phyloP scores from a whole-genome alignment of 2,888 invertebrate species.

The Zonitis immaculata region DNA sequence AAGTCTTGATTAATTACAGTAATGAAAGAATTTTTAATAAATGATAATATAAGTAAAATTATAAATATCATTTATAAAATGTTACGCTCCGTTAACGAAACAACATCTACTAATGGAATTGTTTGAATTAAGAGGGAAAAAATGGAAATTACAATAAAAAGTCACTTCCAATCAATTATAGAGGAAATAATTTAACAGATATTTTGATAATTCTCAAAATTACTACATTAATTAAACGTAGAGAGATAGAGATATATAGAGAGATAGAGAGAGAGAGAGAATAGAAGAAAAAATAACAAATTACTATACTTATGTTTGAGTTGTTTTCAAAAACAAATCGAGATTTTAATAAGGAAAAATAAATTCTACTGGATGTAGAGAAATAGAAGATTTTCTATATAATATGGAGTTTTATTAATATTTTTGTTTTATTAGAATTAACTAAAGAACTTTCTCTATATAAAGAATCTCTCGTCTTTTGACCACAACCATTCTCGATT shows the following conservation, averaged over 20 bases:
- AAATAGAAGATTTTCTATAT: background rate
- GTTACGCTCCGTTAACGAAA: background rate
- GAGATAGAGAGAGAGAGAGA: too few species aligned
- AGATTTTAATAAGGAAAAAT: too few species aligned
- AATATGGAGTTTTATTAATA: background rate
- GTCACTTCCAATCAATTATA: background rate
- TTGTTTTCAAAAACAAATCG: too few species aligned
- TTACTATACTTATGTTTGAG: background rate
- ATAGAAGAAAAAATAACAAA: background rate
- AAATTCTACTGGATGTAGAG: background rate
- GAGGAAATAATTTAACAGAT: background rate
- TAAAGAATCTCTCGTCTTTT: background rate
- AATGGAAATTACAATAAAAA: background rate
- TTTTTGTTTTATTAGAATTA: background rate
- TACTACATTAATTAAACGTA: background rate
- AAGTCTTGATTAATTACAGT: background rate
- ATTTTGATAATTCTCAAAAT: background rate
- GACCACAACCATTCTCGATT: background rate
- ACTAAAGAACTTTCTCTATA: background rate
- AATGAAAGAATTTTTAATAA: background rate
- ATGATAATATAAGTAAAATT: background rate
- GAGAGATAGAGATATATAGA: too few species aligned
- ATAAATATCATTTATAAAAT: background rate
- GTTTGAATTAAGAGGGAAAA: background rate
- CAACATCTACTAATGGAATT: background rate